Conservation (phyloP, 2,888 invertebrate species). For the Alviniconcha strummeri region DNA sequence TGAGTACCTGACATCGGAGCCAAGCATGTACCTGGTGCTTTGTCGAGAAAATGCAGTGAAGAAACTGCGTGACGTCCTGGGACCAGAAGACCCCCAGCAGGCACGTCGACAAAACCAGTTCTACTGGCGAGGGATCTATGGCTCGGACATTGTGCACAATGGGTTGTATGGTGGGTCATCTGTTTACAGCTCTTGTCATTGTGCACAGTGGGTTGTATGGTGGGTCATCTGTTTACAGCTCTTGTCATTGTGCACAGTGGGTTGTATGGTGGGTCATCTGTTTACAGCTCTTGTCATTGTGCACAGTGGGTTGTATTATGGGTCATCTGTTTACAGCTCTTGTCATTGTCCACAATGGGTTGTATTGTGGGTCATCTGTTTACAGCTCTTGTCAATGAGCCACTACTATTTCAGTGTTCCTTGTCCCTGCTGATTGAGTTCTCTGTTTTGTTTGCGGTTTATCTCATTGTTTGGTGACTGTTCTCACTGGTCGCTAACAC, state of each 20-base stretch:
- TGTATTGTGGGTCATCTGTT: slow-evolving; percentile 60
- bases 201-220: background rate
- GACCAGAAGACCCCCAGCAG: slow-evolving; percentile 64
- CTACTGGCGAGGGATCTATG: slow-evolving; percentile 67
- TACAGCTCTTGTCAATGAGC: too few relatives aligned
- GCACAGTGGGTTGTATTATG: background rate
- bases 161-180: slow-evolving; percentile 64
- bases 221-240: background rate
- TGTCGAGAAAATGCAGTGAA: slow-evolving; percentile 69
- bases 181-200: background rate
- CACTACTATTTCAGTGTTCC: too few relatives aligned
- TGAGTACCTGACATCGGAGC: slow-evolving; percentile 58
- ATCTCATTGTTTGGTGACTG: too few relatives aligned
- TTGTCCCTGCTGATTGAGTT: too few relatives aligned
- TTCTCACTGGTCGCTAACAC: too few relatives aligned
- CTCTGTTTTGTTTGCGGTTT: too few relatives aligned
- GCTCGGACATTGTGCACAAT: slow-evolving; percentile 61
- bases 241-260: background rate
- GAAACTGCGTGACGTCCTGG: slow-evolving; percentile 63
- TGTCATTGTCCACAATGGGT: slow-evolving; percentile 57
- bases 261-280: background rate
- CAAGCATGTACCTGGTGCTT: slow-evolving; percentile 58
- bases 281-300: background rate
- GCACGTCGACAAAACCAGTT: slow-evolving; percentile 61
- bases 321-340: background rate